phyloP scores from a whole-genome alignment of 2,888 invertebrate genomes.

The Nipponacmea schrenckii region DNA sequence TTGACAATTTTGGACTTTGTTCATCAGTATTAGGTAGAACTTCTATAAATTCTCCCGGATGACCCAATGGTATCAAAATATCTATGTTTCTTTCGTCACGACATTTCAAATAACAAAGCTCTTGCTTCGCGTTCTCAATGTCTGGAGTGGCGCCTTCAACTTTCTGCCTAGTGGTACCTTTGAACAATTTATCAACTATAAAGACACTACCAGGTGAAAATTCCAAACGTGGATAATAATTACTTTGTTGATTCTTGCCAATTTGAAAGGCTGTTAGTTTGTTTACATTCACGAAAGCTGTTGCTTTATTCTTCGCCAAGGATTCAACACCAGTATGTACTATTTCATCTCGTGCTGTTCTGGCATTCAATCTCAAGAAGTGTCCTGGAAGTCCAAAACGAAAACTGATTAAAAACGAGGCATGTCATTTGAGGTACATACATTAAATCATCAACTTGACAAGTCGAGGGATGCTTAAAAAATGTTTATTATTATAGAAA shows the following conservation, averaged over 20 bases:
- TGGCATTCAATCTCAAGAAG: conserved; percentile 48
- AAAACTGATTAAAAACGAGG: not conserved
- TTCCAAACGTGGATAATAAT: conserved; percentile 42
- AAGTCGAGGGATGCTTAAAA: not conserved
- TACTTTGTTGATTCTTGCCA: conserved; percentile 21
- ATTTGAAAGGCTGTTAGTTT: conserved; percentile 43
- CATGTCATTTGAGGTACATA: not conserved
- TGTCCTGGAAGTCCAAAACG: conserved; percentile 37
- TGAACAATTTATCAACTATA: conserved; percentile 36
- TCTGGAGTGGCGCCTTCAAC: conserved; percentile 10
- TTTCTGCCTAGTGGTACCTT: not conserved
- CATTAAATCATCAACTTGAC: not conserved
- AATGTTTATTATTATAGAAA: not conserved
- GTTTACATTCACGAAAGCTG: conserved; percentile 51
- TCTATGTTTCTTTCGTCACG: conserved; percentile 47
- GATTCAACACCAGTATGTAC: conserved; percentile 42
- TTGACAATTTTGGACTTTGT: conserved; percentile 42
- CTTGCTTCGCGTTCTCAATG: not conserved
- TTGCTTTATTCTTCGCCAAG: conserved; percentile 38
- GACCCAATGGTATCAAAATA: conserved; percentile 42
- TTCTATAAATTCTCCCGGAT: conserved; percentile 51
- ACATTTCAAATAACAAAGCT: conserved; percentile 44
- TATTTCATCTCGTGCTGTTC: conserved; percentile 52
- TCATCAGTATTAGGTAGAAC: conserved; percentile 42
- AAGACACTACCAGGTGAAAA: conserved; percentile 54